Evolutionary conservation across 2,888 invertebrate species (phyloP).

Genomic region (Parnassius glacialis): DNA sequence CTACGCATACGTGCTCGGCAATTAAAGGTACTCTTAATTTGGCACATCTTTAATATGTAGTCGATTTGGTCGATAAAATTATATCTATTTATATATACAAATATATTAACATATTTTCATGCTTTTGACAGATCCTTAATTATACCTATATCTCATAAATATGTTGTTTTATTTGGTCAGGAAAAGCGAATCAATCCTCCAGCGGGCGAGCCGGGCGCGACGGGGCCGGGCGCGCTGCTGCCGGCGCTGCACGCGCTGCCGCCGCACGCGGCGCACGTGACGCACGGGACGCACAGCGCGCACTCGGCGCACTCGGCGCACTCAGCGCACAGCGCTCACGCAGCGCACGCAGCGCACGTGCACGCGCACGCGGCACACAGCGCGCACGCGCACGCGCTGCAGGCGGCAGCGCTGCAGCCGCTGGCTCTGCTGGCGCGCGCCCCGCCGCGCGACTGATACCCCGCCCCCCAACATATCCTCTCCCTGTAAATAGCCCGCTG

Average conservation of each 20-base stretch:
- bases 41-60: too few relatives aligned
- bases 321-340: constrained; percentile 64
- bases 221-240: constrained; percentile 48
- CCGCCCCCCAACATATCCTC: constrained; percentile 50
- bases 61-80: too few relatives aligned
- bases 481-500: constrained; percentile 38
- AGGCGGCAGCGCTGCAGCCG: constrained; percentile 53
- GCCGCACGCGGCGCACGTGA: constrained; percentile 61
- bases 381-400: constrained; percentile 78
- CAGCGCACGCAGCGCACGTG: constrained; percentile 69
- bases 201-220: constrained; percentile 69
- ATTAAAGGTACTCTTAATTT: too few relatives aligned
- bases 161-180: constrained; percentile 35
- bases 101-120: too few relatives aligned
- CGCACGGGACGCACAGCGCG: too few relatives aligned
- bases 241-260: constrained; percentile 59
- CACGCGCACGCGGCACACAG: constrained; percentile 50
- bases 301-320: constrained; percentile 39
- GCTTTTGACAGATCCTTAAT: too few relatives aligned
- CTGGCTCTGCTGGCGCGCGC: constrained; percentile 64
- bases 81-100: too few relatives aligned
- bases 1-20: too few relatives aligned
- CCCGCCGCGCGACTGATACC: constrained; percentile 56
- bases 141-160: too few relatives aligned
- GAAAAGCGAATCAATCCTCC: constrained; percentile 97